Base-by-base conservation (phyloP, 2,888 invertebrate genomes). In the Lepidochrysops patricia region DNA sequence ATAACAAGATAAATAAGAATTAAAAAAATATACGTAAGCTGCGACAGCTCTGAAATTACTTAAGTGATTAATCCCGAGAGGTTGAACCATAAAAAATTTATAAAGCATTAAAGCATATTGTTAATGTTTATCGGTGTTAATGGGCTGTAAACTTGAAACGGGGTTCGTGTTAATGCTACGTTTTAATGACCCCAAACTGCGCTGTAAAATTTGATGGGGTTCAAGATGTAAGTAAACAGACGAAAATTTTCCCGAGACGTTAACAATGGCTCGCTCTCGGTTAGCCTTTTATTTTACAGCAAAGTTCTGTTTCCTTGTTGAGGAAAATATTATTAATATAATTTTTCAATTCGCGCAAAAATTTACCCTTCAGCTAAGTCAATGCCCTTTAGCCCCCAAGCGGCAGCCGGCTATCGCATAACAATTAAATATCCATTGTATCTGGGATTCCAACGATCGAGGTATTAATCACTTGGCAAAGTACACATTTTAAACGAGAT, bases 141-240 rank as follows among this genome's bases (percentile, higher is more conserved):
- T 58, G 58, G 58, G 50, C 35, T 35, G 58, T 58, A 58, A 58
- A 58, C 34, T 52, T 49, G 50, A 58, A 58, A 58, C 26, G 50
- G 19, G 25, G 13, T 34, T 13, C 43, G 34, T 58, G 49, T 50
- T 26, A 58, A 58, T 49, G 58, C 32, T 15, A 52, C 23, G 49
- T 35, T 58, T 54, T 58, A 52, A 58, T 58, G 58, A 35, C 50
- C 50, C 19, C 50, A 58, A 58, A 58, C 15, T 58, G 58, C 58
- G 58, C 15, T 58, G 58, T 52, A 26, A 58, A 23, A 32, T 12
- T 50, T 50, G 26, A 58, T 26, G 58, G 26, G 54, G 15, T 13
- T 49, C 50, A 4, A 29, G 50, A 19, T 13, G 27, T 54, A 32
- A 54, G 27, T 54, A 32, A 54, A 54, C 54, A 54, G 43, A 13